Base-by-base conservation (phyloP, 2,888 invertebrate genomes). In the Villa cingulata region DNA sequence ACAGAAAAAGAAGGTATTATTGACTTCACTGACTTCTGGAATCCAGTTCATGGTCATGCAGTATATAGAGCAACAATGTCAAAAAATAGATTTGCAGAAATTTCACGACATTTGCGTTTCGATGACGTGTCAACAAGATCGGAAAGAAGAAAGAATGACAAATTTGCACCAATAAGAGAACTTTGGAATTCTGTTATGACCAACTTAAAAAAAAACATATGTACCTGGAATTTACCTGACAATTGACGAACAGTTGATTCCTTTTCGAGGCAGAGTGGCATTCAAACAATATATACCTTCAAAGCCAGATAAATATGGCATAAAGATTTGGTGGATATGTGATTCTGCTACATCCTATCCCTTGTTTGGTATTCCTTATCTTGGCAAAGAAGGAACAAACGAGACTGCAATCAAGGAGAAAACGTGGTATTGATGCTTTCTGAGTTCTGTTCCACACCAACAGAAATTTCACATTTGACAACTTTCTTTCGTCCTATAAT, bases 251-350 rank as follows among this genome's bases (percentile, higher is more conserved):
- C 42, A 49, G 32, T 38, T 49, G 19, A 17, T 41, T 16, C 42
- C 49, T n/a, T 45, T 37, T 37, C 45, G 49, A 45, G 45, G 45
- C 10, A 16, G 45, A 59, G 43, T 45, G 47, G 16, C 12, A 17
- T 41, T 41, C 16, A 27, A 12, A 9, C 41, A 41, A 32, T 41
- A 41, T 16, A 41, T 29, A 3, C 41, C 41, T 17, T 37, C 36
- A 29, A 44, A 48, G 37, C 48, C 48, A 15, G 48, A 37, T 40
- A 48, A 44, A 37, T 48, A 48, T 37, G 40, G 48, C 17, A 40
- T 48, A 29, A 48, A 48, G 37, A 37, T 48, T n/a, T 48, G 43
- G 43, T 48, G 48, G 48, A 32, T 48, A 18, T 37, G 37, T 37
- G 42, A 47, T 47, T 23, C 41, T 7, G 27, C 9, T 12, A 47